phyloP scores from a whole-genome alignment of 2,888 invertebrate genomes.

The Scaptomyza parva region DNA sequence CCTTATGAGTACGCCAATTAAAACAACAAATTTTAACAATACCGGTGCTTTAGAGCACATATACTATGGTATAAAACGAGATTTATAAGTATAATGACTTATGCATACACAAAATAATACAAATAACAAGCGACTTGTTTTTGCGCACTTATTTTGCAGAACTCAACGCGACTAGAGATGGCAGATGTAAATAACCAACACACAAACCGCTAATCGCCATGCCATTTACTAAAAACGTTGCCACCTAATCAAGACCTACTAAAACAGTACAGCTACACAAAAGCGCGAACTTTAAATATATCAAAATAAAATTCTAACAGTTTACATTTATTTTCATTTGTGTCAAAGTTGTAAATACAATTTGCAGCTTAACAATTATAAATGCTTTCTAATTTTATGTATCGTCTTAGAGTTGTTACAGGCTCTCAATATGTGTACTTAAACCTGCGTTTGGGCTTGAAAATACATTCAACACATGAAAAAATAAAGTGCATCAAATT shows the following conservation, averaged over 20 bases:
- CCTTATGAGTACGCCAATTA: neutral
- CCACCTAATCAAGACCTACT: constrained; percentile 9
- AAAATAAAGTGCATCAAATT: constrained; percentile 18
- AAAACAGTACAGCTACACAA: too few species aligned
- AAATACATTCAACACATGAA: constrained; percentile 17
- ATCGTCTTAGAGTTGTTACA: constrained; percentile 1
- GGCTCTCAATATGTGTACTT: constrained; percentile 1
- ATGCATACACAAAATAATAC: constrained; percentile 4
- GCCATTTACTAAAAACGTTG: constrained; percentile 16
- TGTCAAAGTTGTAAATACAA: neutral
- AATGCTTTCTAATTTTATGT: neutral
- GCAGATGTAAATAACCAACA: constrained; percentile 3
- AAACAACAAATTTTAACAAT: constrained; percentile 7
- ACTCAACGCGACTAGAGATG: constrained; percentile 53
- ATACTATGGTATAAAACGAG: too few species aligned
- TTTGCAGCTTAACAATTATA: neutral
- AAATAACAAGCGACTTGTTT: constrained; percentile 35
- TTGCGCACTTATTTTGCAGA: constrained; percentile 60
- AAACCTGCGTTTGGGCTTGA: neutral
- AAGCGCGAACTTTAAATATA: constrained; percentile 7
- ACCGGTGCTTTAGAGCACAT: neutral
- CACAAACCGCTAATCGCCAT: constrained; percentile 7
- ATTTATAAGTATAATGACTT: constrained; percentile 9
- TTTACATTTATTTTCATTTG: neutral
- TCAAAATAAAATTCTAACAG: neutral